phyloP scores from a whole-genome alignment of 2,888 invertebrate genomes.

The Nysson spinosus region DNA sequence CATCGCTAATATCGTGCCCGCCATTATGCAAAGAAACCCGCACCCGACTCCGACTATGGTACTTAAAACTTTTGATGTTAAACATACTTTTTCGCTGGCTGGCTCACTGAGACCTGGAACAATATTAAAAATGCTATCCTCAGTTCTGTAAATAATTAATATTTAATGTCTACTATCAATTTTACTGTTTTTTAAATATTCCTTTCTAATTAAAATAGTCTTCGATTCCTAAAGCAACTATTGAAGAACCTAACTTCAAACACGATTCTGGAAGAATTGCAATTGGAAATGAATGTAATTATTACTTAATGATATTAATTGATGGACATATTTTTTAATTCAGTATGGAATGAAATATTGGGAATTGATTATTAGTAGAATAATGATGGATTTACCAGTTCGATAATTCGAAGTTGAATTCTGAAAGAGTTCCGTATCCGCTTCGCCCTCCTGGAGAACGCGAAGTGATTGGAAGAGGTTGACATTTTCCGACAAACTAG shows the following conservation, averaged over 20 bases:
- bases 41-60: slow-evolving; percentile 84
- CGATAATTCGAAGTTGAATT: slow-evolving; percentile 71
- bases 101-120: slow-evolving; percentile 54
- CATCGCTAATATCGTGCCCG: slow-evolving; percentile 86
- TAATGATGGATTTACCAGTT: slow-evolving; percentile 58
- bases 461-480: slow-evolving; percentile 93
- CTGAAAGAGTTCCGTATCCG: slow-evolving; percentile 80
- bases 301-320: no score
- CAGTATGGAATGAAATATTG: neutral
- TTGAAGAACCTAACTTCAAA: no score
- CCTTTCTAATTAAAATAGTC: neutral
- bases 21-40: slow-evolving; percentile 84
- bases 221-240: no score
- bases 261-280: no score
- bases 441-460: slow-evolving; percentile 91
- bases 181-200: neutral
- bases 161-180: neutral
- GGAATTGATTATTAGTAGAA: neutral
- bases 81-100: slow-evolving; percentile 79
- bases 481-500: slow-evolving; percentile 89
- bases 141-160: no score
- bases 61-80: slow-evolving; percentile 81
- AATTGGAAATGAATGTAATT: no score
- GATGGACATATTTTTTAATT: no score
- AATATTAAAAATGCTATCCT: no score